Evolutionary conservation across 37 sponge, comb jelly and placozoan genomes (phyloP).

Genomic region (Bolinopsis microptera): DNA sequence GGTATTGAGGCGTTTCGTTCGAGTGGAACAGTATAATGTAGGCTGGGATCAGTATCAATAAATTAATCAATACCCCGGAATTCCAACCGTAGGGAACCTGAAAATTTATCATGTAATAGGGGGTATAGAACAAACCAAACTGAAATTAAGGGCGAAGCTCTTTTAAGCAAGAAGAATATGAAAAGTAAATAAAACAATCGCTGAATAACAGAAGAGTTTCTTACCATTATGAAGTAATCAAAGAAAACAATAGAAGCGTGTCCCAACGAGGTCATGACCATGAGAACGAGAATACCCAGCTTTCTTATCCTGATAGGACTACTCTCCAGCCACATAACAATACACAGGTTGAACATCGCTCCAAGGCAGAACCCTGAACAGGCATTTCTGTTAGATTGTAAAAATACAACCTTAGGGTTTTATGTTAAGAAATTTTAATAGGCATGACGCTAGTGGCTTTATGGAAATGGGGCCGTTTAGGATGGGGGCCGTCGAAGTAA

Average conservation of each 20-base stretch:
- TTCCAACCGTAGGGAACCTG: constrained; percentile 17
- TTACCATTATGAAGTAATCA: neutral
- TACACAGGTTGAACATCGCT: neutral
- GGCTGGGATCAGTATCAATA: neutral
- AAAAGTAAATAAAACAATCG: too few species aligned
- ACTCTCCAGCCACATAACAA: constrained; percentile 4
- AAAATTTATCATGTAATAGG: too few species aligned
- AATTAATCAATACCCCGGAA: neutral
- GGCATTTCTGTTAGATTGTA: too few species aligned
- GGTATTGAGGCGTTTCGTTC: neutral
- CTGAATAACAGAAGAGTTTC: too few species aligned
- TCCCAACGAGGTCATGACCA: constrained; percentile 19
- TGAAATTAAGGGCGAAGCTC: too few species aligned
- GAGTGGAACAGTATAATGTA: neutral
- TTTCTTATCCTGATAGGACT: neutral
- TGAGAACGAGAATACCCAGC: neutral
- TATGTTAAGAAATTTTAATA: too few species aligned
- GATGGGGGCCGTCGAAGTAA: too few species aligned
- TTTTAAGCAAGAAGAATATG: too few species aligned
- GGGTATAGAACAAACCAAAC: too few species aligned
- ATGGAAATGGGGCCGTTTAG: too few species aligned
- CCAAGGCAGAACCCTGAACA: neutral
- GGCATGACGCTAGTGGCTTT: too few species aligned
- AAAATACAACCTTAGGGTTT: too few species aligned
- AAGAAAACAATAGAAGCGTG: neutral